These are phyloP conservation scores for Lophotriccus pileatus DNA, from an alignment of 2,797 vertebrate species.

Conservation along the genomic window DNA sequence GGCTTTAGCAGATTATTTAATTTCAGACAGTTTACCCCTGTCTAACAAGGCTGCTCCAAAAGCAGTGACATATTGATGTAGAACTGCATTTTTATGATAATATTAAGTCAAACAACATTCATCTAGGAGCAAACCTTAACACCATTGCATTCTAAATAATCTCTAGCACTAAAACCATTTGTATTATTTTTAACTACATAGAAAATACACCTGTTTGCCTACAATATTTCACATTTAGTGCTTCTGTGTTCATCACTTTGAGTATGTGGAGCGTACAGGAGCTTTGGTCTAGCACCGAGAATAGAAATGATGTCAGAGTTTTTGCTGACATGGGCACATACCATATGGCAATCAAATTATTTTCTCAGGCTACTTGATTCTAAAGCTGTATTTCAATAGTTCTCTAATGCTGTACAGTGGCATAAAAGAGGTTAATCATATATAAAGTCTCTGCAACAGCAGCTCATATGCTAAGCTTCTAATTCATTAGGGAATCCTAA, in stretches of 20 bases:
- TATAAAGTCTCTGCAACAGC: not conserved
- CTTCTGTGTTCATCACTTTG: not conserved
- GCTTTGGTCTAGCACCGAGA: not conserved
- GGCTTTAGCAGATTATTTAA: not conserved
- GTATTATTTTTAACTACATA: not conserved
- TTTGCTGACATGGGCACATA: not conserved
- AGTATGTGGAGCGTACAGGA: not conserved
- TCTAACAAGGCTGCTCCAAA: conserved; percentile 45
- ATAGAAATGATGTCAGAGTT: not conserved
- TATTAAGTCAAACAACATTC: not conserved
- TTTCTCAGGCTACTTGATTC: not conserved
- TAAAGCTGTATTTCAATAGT: not conserved
- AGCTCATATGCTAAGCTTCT: not conserved
- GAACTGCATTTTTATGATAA: not conserved
- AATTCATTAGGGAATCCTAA: not conserved
- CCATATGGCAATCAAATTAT: not conserved
- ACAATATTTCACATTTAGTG: not conserved
- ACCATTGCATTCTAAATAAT: not conserved
- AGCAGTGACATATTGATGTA: not conserved
- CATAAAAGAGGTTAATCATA: not conserved
- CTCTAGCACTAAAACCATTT: not conserved
- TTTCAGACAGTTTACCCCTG: conserved; percentile 18
- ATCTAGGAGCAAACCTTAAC: not conserved
- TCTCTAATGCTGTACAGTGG: not conserved
- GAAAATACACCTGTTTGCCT: not conserved